phyloP scores from a whole-genome alignment of 2,797 vertebrate genomes.

The Austrolebias charrua region DNA sequence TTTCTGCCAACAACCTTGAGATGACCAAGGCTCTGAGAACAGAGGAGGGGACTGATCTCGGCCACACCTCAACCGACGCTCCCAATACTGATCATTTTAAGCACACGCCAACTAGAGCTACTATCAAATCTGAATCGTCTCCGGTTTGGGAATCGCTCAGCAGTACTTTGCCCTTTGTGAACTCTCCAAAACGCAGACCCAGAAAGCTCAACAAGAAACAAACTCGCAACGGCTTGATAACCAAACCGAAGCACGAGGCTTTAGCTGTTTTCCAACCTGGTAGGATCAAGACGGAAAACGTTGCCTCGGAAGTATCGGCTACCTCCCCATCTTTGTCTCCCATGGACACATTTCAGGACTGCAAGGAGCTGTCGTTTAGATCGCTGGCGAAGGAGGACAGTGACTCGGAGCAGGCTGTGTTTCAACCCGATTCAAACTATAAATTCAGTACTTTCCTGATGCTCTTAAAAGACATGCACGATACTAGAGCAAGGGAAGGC shows the following conservation, averaged over 20 bases:
- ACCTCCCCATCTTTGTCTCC: slow-evolving; percentile 66
- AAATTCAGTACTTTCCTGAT: slow-evolving; percentile 96
- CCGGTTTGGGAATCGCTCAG: slow-evolving; percentile 35
- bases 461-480: slow-evolving; percentile 96
- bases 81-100: slow-evolving; percentile 7
- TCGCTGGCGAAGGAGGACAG: slow-evolving; percentile 83
- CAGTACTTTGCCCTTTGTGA: slow-evolving; percentile 25
- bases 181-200: slow-evolving; percentile 63
- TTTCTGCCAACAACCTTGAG: slow-evolving; percentile 75
- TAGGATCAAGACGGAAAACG: slow-evolving; percentile 69
- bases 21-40: slow-evolving; percentile 76
- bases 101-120: slow-evolving; percentile 15
- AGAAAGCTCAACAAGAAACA: slow-evolving; percentile 71
- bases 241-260: slow-evolving; percentile 36
- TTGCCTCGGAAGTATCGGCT: slow-evolving; percentile 48
- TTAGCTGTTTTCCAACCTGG: slow-evolving; percentile 16
- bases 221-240: slow-evolving; percentile 61
- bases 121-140: slow-evolving; percentile 45
- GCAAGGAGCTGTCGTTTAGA: slow-evolving; percentile 87
- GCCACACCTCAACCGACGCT: slow-evolving; percentile 40
- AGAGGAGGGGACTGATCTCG: slow-evolving; percentile 64
- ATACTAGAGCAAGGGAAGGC: slow-evolving; percentile 91
- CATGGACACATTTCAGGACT: slow-evolving; percentile 79
- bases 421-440: slow-evolving; percentile 89
- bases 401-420: slow-evolving; percentile 71